A percentile compares a stretch with the other conserved stretches of the same genome.
phyloP scores from a whole-genome alignment of 2,113 vertebrate species.

The Brachypodius melanocephalos region DNA sequence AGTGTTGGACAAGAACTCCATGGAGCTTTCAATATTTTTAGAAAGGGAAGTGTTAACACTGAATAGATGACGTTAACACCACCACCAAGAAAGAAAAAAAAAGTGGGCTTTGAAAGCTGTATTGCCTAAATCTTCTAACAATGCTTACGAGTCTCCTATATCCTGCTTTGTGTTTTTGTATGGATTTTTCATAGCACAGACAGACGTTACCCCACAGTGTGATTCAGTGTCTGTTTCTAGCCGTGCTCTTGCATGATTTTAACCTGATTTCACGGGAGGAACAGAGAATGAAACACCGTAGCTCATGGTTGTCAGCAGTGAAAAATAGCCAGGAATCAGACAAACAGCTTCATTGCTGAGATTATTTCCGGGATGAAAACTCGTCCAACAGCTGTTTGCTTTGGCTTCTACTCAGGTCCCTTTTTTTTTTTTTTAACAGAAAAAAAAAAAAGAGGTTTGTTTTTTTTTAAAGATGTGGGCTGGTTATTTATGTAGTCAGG shows the following conservation, averaged over 20 bases:
- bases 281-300: slow-evolving; percentile 49
- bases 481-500: slow-evolving; percentile 80
- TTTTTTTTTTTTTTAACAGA: neutral
- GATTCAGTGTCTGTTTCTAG: slow-evolving; percentile 52
- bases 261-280: slow-evolving; percentile 72
- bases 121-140: slow-evolving; percentile 36
- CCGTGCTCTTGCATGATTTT: slow-evolving; percentile 38
- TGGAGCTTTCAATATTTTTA: neutral
- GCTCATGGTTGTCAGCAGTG: slow-evolving; percentile 75
- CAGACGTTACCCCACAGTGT: slow-evolving; percentile 4
- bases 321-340: slow-evolving; percentile 82
- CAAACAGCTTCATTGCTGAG: slow-evolving; percentile 81
- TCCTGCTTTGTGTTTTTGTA: slow-evolving; percentile 40
- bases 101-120: neutral
- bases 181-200: slow-evolving; percentile 32
- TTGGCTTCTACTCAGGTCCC: slow-evolving; percentile 69
- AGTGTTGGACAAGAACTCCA: neutral
- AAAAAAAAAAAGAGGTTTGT: neutral
- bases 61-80: slow-evolving; percentile 3
- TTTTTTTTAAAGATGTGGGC: slow-evolving; percentile 65
- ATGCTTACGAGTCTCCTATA: slow-evolving; percentile 25
- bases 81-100: neutral
- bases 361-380: slow-evolving; percentile 83
- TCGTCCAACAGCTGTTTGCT: slow-evolving; percentile 83
- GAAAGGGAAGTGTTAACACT: slow-evolving; percentile 45